These are phyloP conservation scores for Hippocampus guttulatus DNA, from an alignment of 2,113 vertebrate genomes.

Conservation along the genomic window DNA sequence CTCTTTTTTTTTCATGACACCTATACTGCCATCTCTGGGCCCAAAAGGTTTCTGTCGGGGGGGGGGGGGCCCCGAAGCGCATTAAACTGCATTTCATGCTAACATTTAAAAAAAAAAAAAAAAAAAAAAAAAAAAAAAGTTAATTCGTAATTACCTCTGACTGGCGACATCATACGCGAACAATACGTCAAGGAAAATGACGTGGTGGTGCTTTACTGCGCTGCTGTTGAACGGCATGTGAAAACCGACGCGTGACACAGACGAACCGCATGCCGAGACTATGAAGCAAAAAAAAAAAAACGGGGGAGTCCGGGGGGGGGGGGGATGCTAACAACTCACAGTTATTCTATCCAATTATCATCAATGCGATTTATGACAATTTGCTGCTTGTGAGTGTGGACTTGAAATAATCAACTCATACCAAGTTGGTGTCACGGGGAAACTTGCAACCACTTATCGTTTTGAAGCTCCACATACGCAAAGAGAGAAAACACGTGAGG, in stretches of 20 bases:
- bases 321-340: slow-evolving; percentile 25
- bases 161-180: slow-evolving; percentile 5
- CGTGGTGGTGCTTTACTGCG: not conserved
- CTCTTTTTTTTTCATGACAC: slow-evolving; percentile 38
- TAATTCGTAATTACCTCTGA: slow-evolving; percentile 5
- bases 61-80: slow-evolving; percentile 24
- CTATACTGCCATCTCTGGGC: slow-evolving; percentile 38
- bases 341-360: not conserved
- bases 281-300: not conserved
- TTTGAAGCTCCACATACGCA: no score
- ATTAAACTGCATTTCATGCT: slow-evolving; percentile 35
- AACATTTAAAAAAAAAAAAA: slow-evolving; percentile 5
- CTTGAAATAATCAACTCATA: no score
- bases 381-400: not conserved
- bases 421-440: no score
- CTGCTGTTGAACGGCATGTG: not conserved
- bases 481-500: no score
- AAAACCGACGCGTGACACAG: not conserved
- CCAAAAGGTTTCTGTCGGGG: slow-evolving; percentile 30
- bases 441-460: no score
- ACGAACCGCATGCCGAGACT: not conserved
- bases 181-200: slow-evolving; percentile 1
- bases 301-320: no score
- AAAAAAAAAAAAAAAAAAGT: slow-evolving; percentile 7
- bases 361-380: not conserved